phyloP scores from a whole-genome alignment of 2,888 invertebrate species.

The Archips crataeganus region DNA sequence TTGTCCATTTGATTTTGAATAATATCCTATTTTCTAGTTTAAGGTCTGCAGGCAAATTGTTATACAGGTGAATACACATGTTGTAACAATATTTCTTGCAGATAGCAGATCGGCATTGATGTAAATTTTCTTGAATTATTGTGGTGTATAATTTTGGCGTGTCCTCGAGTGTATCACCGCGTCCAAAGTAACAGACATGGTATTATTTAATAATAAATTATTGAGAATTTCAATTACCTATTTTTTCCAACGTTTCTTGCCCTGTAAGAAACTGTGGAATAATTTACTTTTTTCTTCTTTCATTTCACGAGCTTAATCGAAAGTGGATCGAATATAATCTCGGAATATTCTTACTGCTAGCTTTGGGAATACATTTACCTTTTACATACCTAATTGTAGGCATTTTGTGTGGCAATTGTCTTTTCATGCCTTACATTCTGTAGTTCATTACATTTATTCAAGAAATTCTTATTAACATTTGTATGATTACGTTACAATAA shows the following conservation, averaged over 20 bases:
- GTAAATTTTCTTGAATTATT: no score
- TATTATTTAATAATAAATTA: slow-evolving; percentile 42
- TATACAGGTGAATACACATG: no score
- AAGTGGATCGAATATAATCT: slow-evolving; percentile 21
- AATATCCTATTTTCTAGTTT: no score
- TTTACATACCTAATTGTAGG: background rate
- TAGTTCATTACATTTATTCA: background rate
- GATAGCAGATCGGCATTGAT: no score
- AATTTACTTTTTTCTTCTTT: slow-evolving; percentile 23
- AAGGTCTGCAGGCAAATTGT: no score
- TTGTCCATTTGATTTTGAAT: no score
- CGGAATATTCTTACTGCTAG: slow-evolving; percentile 7
- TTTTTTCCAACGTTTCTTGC: slow-evolving; percentile 32
- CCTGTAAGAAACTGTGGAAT: slow-evolving; percentile 31
- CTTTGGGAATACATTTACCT: slow-evolving; percentile 1
- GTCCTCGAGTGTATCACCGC: slow-evolving; percentile 9
- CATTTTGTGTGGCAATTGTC: background rate
- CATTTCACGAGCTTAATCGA: slow-evolving; percentile 22
- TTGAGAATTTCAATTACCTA: slow-evolving; percentile 37
- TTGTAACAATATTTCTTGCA: no score
- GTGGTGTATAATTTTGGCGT: background rate
- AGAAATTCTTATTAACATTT: background rate
- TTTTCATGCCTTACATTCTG: background rate
- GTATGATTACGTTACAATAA: no score
- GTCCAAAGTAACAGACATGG: slow-evolving; percentile 36